phyloP scores from a whole-genome alignment of 2,113 vertebrate species.

The Lates calcarifer region DNA sequence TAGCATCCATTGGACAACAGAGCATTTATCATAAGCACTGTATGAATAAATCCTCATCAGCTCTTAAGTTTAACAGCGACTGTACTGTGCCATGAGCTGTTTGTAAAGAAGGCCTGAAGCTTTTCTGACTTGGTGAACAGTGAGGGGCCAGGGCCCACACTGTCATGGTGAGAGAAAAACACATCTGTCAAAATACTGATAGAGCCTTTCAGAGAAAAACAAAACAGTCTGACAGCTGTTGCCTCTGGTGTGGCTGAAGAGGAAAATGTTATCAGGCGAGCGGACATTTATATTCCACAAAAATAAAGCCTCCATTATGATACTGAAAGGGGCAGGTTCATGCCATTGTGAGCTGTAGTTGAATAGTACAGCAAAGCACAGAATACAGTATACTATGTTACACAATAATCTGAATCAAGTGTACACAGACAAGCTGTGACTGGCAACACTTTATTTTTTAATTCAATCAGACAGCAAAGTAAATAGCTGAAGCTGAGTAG shows the following conservation, averaged over 20 bases:
- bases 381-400: background rate
- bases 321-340: background rate
- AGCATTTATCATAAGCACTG: fast-evolving
- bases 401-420: background rate
- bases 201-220: constrained; percentile 45
- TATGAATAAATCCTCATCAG: background rate
- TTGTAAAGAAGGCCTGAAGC: constrained; percentile 19
- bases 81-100: background rate
- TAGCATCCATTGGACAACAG: background rate
- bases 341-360: background rate
- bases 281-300: constrained; percentile 28
- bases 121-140: constrained; percentile 20
- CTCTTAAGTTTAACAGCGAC: background rate
- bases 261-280: constrained; percentile 34
- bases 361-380: background rate
- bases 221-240: constrained; percentile 60
- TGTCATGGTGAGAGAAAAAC: constrained; percentile 50
- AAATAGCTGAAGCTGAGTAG: too few species aligned
- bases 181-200: constrained; percentile 77
- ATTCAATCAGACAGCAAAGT: background rate
- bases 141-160: constrained; percentile 28
- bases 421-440: background rate
- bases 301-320: constrained; percentile 13
- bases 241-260: constrained; percentile 45
- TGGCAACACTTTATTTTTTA: background rate